These are phyloP conservation scores for Sandelia bainsii DNA, from an alignment of 2,797 vertebrate species.

Conservation along the genomic window DNA sequence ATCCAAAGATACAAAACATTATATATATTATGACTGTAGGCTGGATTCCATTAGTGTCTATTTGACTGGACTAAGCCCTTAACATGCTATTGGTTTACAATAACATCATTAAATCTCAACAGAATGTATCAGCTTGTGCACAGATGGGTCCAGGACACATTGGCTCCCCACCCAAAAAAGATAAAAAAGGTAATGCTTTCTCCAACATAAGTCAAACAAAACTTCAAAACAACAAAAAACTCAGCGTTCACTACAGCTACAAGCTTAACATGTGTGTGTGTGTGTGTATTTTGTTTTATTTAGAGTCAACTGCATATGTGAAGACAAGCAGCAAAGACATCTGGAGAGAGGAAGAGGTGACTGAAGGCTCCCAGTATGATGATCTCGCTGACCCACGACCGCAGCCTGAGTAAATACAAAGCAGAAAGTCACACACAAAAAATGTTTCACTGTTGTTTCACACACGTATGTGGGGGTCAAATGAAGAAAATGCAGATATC, in stretches of 20 bases:
- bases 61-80: neutral
- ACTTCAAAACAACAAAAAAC: neutral
- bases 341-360: slow-evolving; percentile 83
- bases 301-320: slow-evolving; percentile 42
- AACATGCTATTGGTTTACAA: neutral
- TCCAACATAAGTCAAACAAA: too few relatives aligned
- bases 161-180: slow-evolving; percentile 54
- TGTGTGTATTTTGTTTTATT: slow-evolving; percentile 10
- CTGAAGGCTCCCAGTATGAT: slow-evolving; percentile 79
- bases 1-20: neutral
- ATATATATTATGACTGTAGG: neutral
- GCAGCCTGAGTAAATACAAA: slow-evolving; percentile 80
- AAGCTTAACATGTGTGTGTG: neutral
- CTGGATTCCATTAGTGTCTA: neutral
- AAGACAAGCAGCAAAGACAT: slow-evolving; percentile 76
- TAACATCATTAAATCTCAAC: slow-evolving; percentile 10
- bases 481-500: too few relatives aligned
- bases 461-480: neutral
- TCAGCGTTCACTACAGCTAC: too few relatives aligned
- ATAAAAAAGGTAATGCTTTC: slow-evolving; percentile 53
- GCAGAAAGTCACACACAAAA: neutral
- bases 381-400: slow-evolving; percentile 79
- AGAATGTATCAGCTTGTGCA: slow-evolving; percentile 52
- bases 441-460: neutral
- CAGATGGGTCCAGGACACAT: slow-evolving; percentile 76